Evolutionary conservation across 2,113 vertebrate species (phyloP).

Genomic region (Equus przewalskii): DNA sequence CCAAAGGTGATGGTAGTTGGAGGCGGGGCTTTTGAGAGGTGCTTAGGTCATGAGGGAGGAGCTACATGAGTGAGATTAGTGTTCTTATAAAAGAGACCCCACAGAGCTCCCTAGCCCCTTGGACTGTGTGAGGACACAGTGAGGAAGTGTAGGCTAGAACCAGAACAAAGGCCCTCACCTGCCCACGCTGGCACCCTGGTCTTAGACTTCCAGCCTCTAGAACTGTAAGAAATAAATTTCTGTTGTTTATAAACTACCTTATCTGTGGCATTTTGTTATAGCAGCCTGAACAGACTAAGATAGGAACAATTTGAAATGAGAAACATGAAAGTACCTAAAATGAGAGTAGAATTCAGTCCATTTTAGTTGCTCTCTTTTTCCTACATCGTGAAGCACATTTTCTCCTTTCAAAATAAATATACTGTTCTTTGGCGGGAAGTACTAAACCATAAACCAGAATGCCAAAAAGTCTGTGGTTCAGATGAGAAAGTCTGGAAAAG

Average conservation of each 20-base stretch:
- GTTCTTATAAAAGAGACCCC: background rate
- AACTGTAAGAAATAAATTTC: background rate
- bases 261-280: background rate
- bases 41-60: background rate
- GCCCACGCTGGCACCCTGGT: background rate
- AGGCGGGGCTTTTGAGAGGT: background rate
- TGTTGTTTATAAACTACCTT: background rate
- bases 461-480: conserved; percentile 70
- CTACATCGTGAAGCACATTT: conserved; percentile 48
- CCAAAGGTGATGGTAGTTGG: background rate
- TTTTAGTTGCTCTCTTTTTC: conserved; percentile 63
- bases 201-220: background rate
- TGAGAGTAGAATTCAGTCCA: conserved; percentile 1
- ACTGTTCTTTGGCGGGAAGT: conserved; percentile 61
- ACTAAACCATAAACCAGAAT: conserved; percentile 61
- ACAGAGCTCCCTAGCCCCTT: background rate
- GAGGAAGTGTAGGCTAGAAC: background rate
- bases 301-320: conserved; percentile 12
- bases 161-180: background rate
- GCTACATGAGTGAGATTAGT: background rate
- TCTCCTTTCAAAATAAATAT: conserved; percentile 74
- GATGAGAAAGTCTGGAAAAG: conserved; percentile 78
- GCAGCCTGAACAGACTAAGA: background rate
- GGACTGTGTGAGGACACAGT: background rate
- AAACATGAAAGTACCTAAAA: conserved; percentile 7